These are phyloP conservation scores for Malthinus seriepunctatus DNA, from an alignment of 2,888 invertebrate genomes.

Conservation along the genomic window DNA sequence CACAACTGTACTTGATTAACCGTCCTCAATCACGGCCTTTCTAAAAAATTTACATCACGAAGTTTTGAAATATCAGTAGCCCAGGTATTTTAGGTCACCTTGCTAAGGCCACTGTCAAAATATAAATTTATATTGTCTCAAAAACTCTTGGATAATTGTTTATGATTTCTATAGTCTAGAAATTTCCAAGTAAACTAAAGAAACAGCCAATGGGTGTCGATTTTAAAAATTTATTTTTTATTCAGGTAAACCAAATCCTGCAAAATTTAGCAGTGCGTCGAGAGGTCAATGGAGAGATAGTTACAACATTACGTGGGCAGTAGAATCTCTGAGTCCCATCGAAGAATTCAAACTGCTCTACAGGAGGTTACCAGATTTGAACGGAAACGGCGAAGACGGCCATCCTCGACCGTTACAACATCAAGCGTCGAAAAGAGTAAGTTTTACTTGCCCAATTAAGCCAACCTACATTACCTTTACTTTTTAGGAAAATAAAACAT, in stretches of 20 bases:
- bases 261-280: constrained; percentile 65
- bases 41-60: too few species aligned
- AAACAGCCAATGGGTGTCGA: too few species aligned
- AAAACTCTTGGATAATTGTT: too few species aligned
- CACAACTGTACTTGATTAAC: too few species aligned
- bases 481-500: constrained; percentile 50
- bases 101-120: too few species aligned
- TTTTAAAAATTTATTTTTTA: too few species aligned
- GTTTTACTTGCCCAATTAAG: constrained; percentile 3
- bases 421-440: constrained; percentile 53
- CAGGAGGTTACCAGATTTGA: constrained; percentile 61
- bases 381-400: constrained; percentile 47
- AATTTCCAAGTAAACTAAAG: too few species aligned
- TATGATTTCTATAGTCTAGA: too few species aligned
- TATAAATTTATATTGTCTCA: too few species aligned
- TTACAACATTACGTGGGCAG: constrained; percentile 71
- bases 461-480: not conserved
- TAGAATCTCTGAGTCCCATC: constrained; percentile 68
- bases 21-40: too few species aligned
- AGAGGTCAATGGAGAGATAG: constrained; percentile 63
- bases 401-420: constrained; percentile 56
- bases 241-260: constrained; percentile 66
- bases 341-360: constrained; percentile 69
- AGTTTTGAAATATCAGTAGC: too few species aligned
- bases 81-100: too few species aligned